Conservation (phyloP, 2,113 vertebrate genomes). For the Anthoscopus minutus region DNA sequence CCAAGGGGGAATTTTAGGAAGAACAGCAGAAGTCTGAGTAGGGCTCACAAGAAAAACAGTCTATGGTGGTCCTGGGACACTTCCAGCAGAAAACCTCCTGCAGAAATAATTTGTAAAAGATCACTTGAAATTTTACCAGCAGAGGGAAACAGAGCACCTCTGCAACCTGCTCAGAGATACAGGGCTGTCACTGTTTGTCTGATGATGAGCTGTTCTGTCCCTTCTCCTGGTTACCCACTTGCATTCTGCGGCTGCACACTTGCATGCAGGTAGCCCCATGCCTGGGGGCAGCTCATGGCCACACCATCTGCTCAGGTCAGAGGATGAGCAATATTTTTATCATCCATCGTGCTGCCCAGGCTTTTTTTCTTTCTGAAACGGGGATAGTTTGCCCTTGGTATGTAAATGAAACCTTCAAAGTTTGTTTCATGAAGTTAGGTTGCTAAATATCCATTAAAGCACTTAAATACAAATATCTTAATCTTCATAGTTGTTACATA, state of each 20-base stretch:
- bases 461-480: neutral
- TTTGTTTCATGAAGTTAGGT: neutral
- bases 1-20: neutral
- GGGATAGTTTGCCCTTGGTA: neutral
- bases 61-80: neutral
- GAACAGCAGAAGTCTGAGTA: neutral
- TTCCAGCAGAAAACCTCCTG: neutral
- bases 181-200: neutral
- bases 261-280: neutral
- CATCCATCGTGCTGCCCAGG: neutral
- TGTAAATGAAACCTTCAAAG: neutral
- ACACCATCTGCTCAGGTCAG: neutral
- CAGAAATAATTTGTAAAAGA: neutral
- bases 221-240: neutral
- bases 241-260: fast-evolving
- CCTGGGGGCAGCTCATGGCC: neutral
- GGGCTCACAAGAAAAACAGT: neutral
- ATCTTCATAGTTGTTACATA: neutral
- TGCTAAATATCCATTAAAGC: neutral
- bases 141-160: conserved; percentile 50
- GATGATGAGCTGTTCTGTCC: neutral
- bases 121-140: neutral
- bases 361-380: neutral
- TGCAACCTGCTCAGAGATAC: neutral
- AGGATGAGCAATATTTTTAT: neutral